Percentiles rank a stretch among this genome's conserved stretches.
Evolutionary conservation across 2,113 vertebrate species (phyloP).

Genomic region (Tyto alba): DNA sequence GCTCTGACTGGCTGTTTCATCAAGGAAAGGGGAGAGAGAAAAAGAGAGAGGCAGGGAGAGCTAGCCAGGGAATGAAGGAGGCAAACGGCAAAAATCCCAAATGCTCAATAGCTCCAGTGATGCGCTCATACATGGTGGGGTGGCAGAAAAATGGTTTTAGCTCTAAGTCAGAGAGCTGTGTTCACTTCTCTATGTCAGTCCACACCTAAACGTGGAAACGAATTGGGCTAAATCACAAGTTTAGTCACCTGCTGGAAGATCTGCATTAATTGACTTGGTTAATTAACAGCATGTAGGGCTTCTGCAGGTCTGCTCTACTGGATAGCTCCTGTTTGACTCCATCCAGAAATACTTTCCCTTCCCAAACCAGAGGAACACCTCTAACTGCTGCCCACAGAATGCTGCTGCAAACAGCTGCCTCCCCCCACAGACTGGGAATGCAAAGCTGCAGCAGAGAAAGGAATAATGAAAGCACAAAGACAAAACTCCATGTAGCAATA

Average conservation of each 20-base stretch:
- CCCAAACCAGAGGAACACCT: not conserved
- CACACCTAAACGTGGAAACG: not conserved
- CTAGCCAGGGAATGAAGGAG: not conserved
- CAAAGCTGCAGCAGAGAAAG: not conserved
- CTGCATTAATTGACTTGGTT: not conserved
- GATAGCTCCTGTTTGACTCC: not conserved
- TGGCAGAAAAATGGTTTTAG: not conserved
- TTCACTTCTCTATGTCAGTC: not conserved
- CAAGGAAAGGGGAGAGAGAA: not conserved
- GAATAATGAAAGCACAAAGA: accelerated
- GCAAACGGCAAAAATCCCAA: not conserved
- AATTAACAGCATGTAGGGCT: not conserved
- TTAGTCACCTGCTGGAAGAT: not conserved
- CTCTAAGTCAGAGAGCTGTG: not conserved
- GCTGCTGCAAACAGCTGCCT: not conserved
- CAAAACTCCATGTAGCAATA: not conserved
- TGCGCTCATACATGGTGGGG: too few relatives aligned
- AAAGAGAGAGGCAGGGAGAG: not conserved
- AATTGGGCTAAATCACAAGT: not conserved
- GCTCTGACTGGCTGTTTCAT: not conserved
- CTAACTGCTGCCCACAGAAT: not conserved
- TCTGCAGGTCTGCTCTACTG: not conserved
- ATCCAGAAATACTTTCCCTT: not conserved
- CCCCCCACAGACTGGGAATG: too few relatives aligned
- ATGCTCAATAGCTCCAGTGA: not conserved